These are phyloP conservation scores for Amiota mariae DNA, from an alignment of 2,888 invertebrate species.

Conservation along the genomic window DNA sequence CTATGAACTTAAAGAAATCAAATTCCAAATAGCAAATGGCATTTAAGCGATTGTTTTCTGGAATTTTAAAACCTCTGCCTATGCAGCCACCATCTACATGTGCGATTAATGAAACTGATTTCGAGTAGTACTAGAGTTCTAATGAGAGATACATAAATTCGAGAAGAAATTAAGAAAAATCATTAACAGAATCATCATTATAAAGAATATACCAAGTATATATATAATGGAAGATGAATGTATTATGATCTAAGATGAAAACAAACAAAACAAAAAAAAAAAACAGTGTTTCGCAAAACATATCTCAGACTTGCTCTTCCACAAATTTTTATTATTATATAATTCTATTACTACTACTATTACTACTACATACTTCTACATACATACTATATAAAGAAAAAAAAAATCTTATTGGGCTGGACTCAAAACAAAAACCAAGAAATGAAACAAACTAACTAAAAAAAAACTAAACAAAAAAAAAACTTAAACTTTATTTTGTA, in stretches of 20 bases:
- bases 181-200: slow-evolving; percentile 32
- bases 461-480: too few relatives aligned
- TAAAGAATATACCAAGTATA: slow-evolving; percentile 47
- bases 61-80: slow-evolving; percentile 69
- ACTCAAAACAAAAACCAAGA: slow-evolving; percentile 42
- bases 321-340: slow-evolving; percentile 17
- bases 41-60: slow-evolving; percentile 70
- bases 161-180: neutral
- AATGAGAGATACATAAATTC: too few relatives aligned
- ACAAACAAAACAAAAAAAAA: too few relatives aligned
- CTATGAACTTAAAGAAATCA: slow-evolving; percentile 64
- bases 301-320: slow-evolving; percentile 39
- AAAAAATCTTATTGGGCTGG: slow-evolving; percentile 65
- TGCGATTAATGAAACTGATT: slow-evolving; percentile 65
- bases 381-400: slow-evolving; percentile 5
- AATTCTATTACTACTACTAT: slow-evolving; percentile 3
- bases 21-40: slow-evolving; percentile 72
- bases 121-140: slow-evolving; percentile 60
- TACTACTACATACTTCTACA: neutral
- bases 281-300: slow-evolving; percentile 36
- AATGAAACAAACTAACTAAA: too few relatives aligned
- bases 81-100: slow-evolving; percentile 67
- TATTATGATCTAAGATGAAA: too few relatives aligned
- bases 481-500: too few relatives aligned
- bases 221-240: neutral